These are phyloP conservation scores for Polymixis flavicincta DNA, from an alignment of 2,888 invertebrate species.

Conservation along the genomic window DNA sequence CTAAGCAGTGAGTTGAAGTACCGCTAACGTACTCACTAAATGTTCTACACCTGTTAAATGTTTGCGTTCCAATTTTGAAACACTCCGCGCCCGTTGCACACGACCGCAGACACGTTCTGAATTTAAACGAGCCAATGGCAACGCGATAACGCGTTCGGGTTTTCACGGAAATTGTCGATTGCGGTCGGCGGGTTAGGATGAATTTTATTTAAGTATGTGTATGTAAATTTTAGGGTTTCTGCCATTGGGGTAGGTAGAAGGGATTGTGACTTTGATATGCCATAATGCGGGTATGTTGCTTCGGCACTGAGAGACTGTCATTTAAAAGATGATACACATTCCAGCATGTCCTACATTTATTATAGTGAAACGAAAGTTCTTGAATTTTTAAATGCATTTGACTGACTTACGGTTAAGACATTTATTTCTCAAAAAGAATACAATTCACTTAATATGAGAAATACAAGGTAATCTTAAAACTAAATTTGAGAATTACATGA, in stretches of 20 bases:
- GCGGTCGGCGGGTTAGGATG: constrained; percentile 57
- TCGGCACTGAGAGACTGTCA: neutral
- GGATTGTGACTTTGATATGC: constrained; percentile 7
- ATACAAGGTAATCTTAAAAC: too few relatives aligned
- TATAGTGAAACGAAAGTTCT: neutral
- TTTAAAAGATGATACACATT: neutral
- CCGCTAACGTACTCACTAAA: constrained; percentile 65
- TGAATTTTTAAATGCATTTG: neutral
- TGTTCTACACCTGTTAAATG: constrained; percentile 71
- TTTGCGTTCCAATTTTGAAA: constrained; percentile 76
- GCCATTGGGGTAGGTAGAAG: constrained; percentile 5
- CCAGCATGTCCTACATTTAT: neutral
- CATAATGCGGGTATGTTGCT: constrained; percentile 25
- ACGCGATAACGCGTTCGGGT: constrained; percentile 74
- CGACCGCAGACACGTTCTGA: constrained; percentile 85
- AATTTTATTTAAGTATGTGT: constrained; percentile 64
- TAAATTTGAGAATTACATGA: too few relatives aligned
- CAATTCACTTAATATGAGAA: too few relatives aligned
- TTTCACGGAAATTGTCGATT: constrained; percentile 69
- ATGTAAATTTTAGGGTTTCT: constrained; percentile 54
- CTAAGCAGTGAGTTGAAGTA: too few relatives aligned
- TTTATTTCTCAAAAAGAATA: too few relatives aligned
- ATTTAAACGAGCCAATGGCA: constrained; percentile 83
- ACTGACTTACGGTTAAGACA: too few relatives aligned
- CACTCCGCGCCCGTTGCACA: constrained; percentile 77